Evolutionary conservation across 2,797 vertebrate genomes (phyloP), one percentile per base, ranked within the genome.

Genomic region (Coranthus polyacanthus): DNA sequence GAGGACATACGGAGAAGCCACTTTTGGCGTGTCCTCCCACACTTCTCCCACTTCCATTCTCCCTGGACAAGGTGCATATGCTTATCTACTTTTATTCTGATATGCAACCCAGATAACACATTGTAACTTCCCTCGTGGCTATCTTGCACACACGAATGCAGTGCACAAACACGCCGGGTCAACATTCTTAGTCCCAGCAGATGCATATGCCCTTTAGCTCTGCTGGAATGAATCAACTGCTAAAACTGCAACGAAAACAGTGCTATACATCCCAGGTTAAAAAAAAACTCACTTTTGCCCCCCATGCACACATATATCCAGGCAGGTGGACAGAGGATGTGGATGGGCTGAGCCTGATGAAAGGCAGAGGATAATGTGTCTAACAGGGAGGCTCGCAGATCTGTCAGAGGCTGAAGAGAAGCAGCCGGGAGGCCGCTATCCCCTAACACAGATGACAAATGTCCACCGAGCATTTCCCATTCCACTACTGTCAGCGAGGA

Each of bases 401-500:
- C 90, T 90, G 89, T 91, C 91, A 89, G 66, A 79, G 82, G 80
- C 68, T 62, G 72, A 76, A 59, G 88, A 72, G 82, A 80, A 78
- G 86, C 79, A 79, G 81, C 83, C 83, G 36, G 75, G 83, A 79
- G 81, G 80, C 79, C 49, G 56, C 74, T 78, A 79, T 72, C 78
- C 74, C 18, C 86, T 82, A 72, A 82, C 82, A 81, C 50, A 77
- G 85, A 91, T 89, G 83, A 92, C 84, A 89, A 89, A 89, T 86
- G 85, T 85, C 85, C 81, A 69, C 82, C 58, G 84, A 89, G 85
- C 72, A 60, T 87, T 88, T 91, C 82, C 83, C 67, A 87, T 88
- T 90, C 82, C 84, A 52, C 78, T 69, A 62, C 87, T 88, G 86
- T 90, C 88, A 84, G 75, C 51, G 32, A 81, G 72, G 79, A 90